A percentile compares a stretch with the other conserved stretches of the same genome.
These are phyloP conservation scores for Meda fulgida DNA, from an alignment of 2,797 vertebrate species.

Conservation along the genomic window DNA sequence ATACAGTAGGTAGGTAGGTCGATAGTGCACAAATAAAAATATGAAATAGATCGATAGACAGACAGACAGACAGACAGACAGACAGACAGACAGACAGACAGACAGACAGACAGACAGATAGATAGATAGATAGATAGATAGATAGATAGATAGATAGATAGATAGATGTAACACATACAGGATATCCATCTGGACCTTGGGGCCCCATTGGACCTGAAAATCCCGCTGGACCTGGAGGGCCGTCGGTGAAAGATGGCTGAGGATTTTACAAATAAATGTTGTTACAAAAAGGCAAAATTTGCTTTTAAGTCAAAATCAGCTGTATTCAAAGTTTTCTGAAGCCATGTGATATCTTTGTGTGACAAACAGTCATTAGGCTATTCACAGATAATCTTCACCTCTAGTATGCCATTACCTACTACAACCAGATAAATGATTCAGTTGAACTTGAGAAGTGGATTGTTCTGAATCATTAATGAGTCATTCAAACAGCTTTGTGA, in stretches of 20 bases:
- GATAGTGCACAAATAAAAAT: not conserved
- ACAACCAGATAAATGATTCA: not conserved
- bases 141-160: not conserved
- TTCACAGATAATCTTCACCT: not conserved
- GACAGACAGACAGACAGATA: no score
- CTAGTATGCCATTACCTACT: not conserved
- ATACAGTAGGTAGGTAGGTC: not conserved
- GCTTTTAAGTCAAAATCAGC: not conserved
- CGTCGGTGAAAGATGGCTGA: not conserved
- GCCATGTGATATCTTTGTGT: not conserved
- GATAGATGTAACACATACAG: constrained; percentile 66
- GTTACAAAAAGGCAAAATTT: constrained; percentile 3
- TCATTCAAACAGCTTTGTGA: not conserved
- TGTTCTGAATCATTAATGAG: not conserved
- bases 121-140: not conserved
- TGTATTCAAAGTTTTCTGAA: not conserved
- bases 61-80: not conserved
- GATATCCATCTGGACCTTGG: constrained; percentile 71
- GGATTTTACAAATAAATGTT: not conserved
- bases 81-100: not conserved
- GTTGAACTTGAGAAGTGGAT: not conserved
- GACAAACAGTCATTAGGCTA: not conserved
- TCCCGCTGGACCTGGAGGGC: constrained; percentile 73
- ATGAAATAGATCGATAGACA: no score
- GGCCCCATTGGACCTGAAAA: constrained; percentile 62